Evolutionary conservation across 2,888 invertebrate species (phyloP).

Genomic region (Perizoma flavofasciatum): DNA sequence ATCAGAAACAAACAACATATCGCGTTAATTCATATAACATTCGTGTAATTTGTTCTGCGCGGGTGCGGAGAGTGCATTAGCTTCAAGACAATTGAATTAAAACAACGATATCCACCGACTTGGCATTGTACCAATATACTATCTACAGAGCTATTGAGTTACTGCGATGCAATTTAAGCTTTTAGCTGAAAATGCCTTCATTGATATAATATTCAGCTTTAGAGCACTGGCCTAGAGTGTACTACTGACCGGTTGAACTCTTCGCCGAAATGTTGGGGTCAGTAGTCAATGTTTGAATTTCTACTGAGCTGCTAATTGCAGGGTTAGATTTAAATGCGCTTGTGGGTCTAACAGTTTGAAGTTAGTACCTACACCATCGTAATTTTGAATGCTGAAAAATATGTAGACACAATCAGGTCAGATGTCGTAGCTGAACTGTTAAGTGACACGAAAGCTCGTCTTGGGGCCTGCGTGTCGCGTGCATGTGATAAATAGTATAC

Average conservation of each 20-base stretch:
- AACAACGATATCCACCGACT: conserved; percentile 66
- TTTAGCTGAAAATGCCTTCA: conserved; percentile 70
- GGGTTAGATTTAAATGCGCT: conserved; percentile 8
- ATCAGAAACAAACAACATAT: conserved; percentile 27
- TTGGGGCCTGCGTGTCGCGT: conserved; percentile 59
- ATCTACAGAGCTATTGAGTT: conserved; percentile 61
- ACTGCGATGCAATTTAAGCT: conserved; percentile 65
- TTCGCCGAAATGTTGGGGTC: conserved; percentile 23
- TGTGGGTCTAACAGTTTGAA: not conserved
- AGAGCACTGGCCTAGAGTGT: conserved; percentile 21
- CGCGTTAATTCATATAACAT: conserved; percentile 44
- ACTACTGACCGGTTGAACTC: conserved; percentile 33
- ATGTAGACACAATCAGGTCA: too few species aligned
- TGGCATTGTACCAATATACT: conserved; percentile 76
- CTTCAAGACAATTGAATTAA: conserved; percentile 69
- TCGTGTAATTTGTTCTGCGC: conserved; percentile 51
- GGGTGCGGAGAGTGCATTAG: conserved; percentile 61
- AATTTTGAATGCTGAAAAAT: too few species aligned
- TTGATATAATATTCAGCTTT: conserved; percentile 59
- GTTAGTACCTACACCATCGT: too few species aligned
- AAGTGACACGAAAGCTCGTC: conserved; percentile 48
- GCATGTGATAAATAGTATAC: conserved; percentile 77
- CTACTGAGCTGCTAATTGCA: conserved; percentile 18
- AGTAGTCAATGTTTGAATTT: conserved; percentile 22
- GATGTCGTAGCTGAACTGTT: too few species aligned